Evolutionary conservation across 2,888 invertebrate species (phyloP).

Genomic region (Acrobasis suavella): DNA sequence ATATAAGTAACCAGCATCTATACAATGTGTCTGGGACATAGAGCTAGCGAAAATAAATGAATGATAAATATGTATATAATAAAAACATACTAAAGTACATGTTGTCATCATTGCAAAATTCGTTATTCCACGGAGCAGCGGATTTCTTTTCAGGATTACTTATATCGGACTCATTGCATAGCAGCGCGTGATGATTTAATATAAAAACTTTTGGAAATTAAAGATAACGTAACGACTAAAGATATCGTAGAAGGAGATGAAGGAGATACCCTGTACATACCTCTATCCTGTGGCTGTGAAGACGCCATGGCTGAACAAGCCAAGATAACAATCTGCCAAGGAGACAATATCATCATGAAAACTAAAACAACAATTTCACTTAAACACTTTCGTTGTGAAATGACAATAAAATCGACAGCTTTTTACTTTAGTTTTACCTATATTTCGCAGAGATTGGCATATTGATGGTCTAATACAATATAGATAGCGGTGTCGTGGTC

Average conservation of each 20-base stretch:
- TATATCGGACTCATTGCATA: too few relatives aligned
- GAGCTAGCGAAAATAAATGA: too few relatives aligned
- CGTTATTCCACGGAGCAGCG: too few relatives aligned
- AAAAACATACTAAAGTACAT: too few relatives aligned
- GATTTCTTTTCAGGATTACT: too few relatives aligned
- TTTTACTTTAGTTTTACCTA: background rate
- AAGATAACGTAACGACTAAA: too few relatives aligned
- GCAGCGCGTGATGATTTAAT: too few relatives aligned
- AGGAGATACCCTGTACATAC: background rate
- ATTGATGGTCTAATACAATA: background rate
- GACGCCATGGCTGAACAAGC: conserved; percentile 1
- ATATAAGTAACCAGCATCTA: too few relatives aligned
- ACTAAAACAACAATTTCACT: background rate
- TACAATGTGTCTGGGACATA: too few relatives aligned
- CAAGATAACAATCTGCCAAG: conserved; percentile 10
- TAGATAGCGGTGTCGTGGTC: background rate
- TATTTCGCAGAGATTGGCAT: background rate
- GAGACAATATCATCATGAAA: background rate
- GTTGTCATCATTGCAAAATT: too few relatives aligned
- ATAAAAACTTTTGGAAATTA: too few relatives aligned
- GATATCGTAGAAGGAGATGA: background rate
- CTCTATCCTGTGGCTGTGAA: conserved; percentile 7
- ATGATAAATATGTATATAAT: too few relatives aligned
- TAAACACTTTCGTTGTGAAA: background rate
- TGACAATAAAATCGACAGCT: background rate